Evolutionary conservation across 2,888 invertebrate species (phyloP), one percentile per base, ranked within the genome.

Genomic region (Odontothrips loti): DNA sequence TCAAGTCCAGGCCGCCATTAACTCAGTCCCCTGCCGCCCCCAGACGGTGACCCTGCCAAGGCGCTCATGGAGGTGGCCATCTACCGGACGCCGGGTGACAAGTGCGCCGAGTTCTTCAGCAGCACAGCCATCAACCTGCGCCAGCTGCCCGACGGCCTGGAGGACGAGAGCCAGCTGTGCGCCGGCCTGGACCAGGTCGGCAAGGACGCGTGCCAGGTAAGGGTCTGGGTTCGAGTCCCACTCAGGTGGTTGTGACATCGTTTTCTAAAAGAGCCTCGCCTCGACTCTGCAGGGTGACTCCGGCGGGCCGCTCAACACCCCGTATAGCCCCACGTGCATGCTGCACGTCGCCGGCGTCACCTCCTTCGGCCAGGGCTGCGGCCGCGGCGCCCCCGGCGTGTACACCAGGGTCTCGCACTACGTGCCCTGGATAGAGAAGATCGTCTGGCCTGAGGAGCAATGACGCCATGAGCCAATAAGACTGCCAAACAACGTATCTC

Each of bases 181-280:
- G 86, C 86, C 58, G 86, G 86, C 27, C 84, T 84, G 78, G 83
- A 84, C 12, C 84, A 86, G 27, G 86, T 86, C 34, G 86, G 86
- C 51, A 85, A 85, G 83, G 86, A 86, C 83, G 86, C 86, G 27
- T 86, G 86, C 82, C 86, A 87, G 85, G 86, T 86, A 83, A 82
- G 43, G 20, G 58, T 15, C 58, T 6, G 58, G 6, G 20, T 51
- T 51, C 51, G 12, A 20, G 51, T 4, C 15, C 58, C 58, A 15
- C 15, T 58, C 15, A 4, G 6, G 34, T 43, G 34, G n/a, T n/a
- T n/a, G n/a, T n/a, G 3, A 43, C 34, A 43, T 43, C 34, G 34
- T 43, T 43, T 43, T 6, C 34, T 43, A 43, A 43, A 6, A 43
- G 3, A 4, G 3, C 34, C 58, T 15, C 20, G 15, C 20, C 20